Conservation (phyloP, 2,797 vertebrate species). For the Antrozous pallidus region DNA sequence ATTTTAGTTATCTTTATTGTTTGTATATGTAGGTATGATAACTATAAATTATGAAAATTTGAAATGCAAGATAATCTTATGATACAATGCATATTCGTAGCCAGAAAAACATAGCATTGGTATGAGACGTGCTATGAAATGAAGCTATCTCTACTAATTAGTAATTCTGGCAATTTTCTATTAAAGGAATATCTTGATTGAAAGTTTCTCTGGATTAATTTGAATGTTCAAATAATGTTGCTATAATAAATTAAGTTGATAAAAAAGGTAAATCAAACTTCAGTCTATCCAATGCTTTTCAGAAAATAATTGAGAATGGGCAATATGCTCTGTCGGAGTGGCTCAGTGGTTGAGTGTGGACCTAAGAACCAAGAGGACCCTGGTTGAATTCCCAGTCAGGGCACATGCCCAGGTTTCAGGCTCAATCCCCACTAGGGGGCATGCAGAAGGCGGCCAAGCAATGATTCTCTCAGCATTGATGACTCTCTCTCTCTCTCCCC, state of each 20-base stretch:
- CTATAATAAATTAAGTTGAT: constrained; percentile 33
- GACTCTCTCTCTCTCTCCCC: too few relatives aligned
- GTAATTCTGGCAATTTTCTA: neutral
- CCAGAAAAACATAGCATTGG: constrained; percentile 2
- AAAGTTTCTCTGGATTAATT: constrained; percentile 39
- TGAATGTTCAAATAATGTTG: constrained; percentile 40
- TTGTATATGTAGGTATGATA: neutral
- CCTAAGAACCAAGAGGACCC: too few relatives aligned
- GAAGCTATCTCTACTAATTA: neutral
- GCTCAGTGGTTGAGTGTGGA: too few relatives aligned
- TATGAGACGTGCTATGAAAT: constrained; percentile 23
- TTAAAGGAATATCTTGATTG: neutral
- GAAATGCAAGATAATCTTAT: constrained; percentile 31
- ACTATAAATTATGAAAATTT: constrained; percentile 30
- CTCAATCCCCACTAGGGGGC: too few relatives aligned
- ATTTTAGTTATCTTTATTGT: neutral
- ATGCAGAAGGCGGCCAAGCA: too few relatives aligned
- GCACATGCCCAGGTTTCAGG: too few relatives aligned
- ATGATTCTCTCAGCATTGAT: too few relatives aligned
- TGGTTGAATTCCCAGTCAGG: too few relatives aligned
- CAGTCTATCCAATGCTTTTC: neutral
- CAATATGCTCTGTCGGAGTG: neutral
- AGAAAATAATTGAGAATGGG: constrained; percentile 32
- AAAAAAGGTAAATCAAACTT: constrained; percentile 41
- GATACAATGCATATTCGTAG: neutral